Conservation (phyloP, 2,797 vertebrate genomes). For the Pygocentrus nattereri region DNA sequence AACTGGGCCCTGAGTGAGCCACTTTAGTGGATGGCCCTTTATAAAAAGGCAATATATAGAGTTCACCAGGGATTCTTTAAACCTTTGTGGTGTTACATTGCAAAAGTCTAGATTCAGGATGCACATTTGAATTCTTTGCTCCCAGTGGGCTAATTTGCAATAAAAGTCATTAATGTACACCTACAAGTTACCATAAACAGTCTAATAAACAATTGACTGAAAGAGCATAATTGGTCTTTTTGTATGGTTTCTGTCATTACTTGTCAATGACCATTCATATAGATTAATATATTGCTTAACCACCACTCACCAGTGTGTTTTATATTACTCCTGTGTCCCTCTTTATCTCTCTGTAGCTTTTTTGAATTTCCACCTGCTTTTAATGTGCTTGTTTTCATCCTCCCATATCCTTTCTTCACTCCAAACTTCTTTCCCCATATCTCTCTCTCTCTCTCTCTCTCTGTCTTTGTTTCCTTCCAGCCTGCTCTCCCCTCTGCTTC, state of each 20-base stretch:
- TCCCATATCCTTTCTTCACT: slow-evolving; percentile 17
- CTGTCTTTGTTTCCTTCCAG: slow-evolving; percentile 63
- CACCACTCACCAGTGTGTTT: not conserved
- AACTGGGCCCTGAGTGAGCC: no score
- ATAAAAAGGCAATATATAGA: no score
- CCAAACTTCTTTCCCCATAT: not conserved
- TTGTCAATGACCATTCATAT: no score
- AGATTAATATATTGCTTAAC: not conserved
- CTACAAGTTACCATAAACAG: not conserved
- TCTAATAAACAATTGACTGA: not conserved
- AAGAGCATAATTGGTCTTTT: not conserved
- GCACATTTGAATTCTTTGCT: not conserved
- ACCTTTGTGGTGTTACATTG: no score
- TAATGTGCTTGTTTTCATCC: not conserved
- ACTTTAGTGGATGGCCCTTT: no score
- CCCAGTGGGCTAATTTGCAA: no score
- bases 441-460: slow-evolving; percentile 19
- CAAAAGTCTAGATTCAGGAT: no score
- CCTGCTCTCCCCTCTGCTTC: slow-evolving; percentile 74
- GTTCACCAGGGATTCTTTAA: no score
- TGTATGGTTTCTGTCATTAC: no score
- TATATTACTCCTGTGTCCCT: not conserved
- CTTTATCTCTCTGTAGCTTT: not conserved
- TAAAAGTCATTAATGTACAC: not conserved
- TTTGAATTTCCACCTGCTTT: not conserved